Evolutionary conservation across 35 echinoderm and acorn worm genomes (phyloP), one percentile per base, ranked within the genome.

Genomic region (Eucidaris tribuloides): DNA sequence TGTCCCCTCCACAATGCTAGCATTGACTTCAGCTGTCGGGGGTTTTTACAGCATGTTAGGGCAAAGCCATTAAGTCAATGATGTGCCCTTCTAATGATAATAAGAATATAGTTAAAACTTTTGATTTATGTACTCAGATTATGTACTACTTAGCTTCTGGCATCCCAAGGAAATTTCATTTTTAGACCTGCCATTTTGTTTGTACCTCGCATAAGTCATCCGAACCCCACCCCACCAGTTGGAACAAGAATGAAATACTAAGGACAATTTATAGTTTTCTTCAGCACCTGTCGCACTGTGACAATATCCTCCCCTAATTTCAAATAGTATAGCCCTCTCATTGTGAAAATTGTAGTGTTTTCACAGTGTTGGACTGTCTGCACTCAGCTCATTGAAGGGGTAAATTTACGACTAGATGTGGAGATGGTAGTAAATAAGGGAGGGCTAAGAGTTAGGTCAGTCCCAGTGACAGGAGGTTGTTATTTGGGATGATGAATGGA

Each of bases 121-220:
- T 74, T 74, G 68, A 74, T 74, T 74, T 40, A 74, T 74, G 68
- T 74, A 33, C 25, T 7, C 34, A 27, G 44, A 38, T 74, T 40
- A 38, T 74, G 68, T 74, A 14, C 17, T 25, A 74, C 68, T 74
- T 42, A 42, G 37, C 44, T 36, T 40, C 38, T 44, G n/a, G 44
- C 68, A 74, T 74, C 38, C 68, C 9, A 52, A 52, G 48, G 48
- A 52, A 52, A 52, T 52, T n/a, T n/a, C n/a, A n/a, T n/a, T n/a
- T n/a, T n/a, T n/a, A n/a, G n/a, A n/a, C n/a, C n/a, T n/a, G n/a
- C n/a, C n/a, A n/a, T n/a, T n/a, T n/a, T n/a, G n/a, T n/a, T n/a
- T n/a, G n/a, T n/a, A n/a, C n/a, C n/a, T n/a, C n/a, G n/a, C n/a
- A n/a, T n/a, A n/a, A n/a, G n/a, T n/a, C n/a, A n/a, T n/a, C n/a